Conservation (phyloP, 2,113 vertebrate genomes). For the Halcyon senegalensis region DNA sequence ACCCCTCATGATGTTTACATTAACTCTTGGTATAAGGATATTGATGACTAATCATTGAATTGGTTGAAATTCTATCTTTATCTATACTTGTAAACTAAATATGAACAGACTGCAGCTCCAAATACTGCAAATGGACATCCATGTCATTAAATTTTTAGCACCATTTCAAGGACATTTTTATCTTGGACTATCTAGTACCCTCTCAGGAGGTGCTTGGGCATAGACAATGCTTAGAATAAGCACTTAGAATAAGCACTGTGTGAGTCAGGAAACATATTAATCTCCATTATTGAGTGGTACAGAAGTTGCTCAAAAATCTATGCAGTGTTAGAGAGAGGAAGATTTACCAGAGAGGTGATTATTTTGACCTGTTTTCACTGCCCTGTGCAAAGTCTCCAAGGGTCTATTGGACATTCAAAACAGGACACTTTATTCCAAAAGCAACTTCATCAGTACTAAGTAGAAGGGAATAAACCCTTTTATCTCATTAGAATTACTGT, state of each 20-base stretch:
- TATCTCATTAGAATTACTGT: neutral
- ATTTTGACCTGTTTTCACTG: neutral
- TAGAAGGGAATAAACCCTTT: neutral
- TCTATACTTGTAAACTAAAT: neutral
- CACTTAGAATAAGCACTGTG: neutral
- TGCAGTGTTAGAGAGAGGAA: neutral
- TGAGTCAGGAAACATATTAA: neutral
- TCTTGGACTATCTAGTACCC: neutral
- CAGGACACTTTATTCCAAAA: neutral
- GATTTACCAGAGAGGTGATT: neutral
- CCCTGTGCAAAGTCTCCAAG: neutral
- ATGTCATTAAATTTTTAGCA: neutral
- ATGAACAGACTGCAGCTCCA: neutral
- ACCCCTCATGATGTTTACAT: neutral
- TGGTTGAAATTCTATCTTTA: neutral
- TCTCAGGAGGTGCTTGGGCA: neutral
- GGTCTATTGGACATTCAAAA: neutral
- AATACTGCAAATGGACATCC: neutral
- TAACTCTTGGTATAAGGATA: neutral
- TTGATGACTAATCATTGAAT: neutral
- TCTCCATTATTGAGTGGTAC: neutral
- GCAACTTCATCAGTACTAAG: neutral
- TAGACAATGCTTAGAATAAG: neutral
- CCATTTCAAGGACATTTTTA: neutral
- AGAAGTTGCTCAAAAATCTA: neutral